Base-by-base conservation (phyloP, 2,113 vertebrate genomes). In the Rissa tridactyla region DNA sequence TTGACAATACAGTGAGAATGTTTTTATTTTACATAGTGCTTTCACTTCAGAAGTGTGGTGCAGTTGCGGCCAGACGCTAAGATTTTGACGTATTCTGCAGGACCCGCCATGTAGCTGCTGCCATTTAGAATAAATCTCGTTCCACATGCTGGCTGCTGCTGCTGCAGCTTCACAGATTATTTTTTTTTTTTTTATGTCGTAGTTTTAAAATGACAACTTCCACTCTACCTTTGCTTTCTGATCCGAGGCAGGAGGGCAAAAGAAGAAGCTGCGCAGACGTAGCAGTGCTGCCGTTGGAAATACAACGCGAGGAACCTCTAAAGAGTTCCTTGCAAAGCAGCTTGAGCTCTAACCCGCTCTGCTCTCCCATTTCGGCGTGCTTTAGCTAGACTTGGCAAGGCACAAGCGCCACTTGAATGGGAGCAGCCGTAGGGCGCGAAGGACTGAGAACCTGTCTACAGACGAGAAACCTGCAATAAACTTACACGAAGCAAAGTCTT, bases 41-140 rank as follows among this genome's bases (percentile, higher is more conserved):
- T 86, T 96, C 96, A 83, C 69, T 91, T 75, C 57, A 23, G 36
- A 92, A 96, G 83, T n/a, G 71, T 86, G 77, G 70, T 94, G 90
- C 91, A 93, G 90, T 72, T 49, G 93, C 11, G 51, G 93, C 82
- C 87, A 64, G 83, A 55, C 34, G 14, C 18, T 77, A 21, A 88
- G 70, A 46, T 73, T 96, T 62, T 49, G 86, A 73, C 3, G 1
- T 95, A 36, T 78, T 83, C 87, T 46, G 34, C 89, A 94, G 96
- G 96, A 96, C 95, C 95, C 93, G 94, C 97, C 92, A 97, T 42
- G 86, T 95, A 88, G 88, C 92, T 93, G 90, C 91, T 36, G 44
- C 94, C 88, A 82, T 92, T 78, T 60, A 73, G 85, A 51, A n/a
- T 69, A 52, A 90, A 52, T 42, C 71, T 89, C 9, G 3, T 69